phyloP scores from a whole-genome alignment of 2,797 vertebrate genomes.

The Denticeps clupeoides region DNA sequence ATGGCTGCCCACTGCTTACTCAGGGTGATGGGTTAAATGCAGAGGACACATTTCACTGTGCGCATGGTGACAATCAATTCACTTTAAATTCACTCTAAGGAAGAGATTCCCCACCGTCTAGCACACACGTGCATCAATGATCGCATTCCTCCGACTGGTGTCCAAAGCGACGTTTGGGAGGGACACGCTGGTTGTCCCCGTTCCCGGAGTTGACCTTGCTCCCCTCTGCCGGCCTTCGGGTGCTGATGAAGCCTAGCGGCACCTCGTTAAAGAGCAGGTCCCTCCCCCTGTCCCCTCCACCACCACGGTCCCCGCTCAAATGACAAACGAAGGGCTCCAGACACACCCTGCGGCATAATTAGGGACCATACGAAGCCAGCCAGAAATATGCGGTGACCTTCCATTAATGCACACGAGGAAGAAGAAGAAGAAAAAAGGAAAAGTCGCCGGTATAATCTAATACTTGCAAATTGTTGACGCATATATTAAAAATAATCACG shows the following conservation, averaged over 20 bases:
- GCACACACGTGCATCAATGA: too few species aligned
- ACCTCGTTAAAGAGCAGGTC: conserved; percentile 11
- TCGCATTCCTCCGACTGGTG: too few species aligned
- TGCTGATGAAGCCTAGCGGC: conserved; percentile 5
- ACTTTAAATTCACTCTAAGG: too few species aligned
- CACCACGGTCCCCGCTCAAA: conserved; percentile 14
- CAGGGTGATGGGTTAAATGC: too few species aligned
- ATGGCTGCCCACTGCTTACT: too few species aligned
- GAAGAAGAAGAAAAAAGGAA: too few species aligned
- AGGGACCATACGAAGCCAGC: conserved; percentile 23
- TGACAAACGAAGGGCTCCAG: conserved; percentile 28
- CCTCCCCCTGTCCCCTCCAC: conserved; percentile 2
- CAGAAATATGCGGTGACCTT: conserved; percentile 25
- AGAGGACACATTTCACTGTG: too few species aligned
- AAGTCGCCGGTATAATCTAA: conserved; percentile 24
- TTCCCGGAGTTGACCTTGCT: too few species aligned
- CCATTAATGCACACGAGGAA: conserved; percentile 1
- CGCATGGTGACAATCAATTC: too few species aligned
- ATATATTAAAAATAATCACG: conserved; percentile 33
- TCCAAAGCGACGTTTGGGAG: too few species aligned
- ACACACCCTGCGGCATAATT: conserved; percentile 25
- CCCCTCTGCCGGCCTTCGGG: conserved; percentile 10
- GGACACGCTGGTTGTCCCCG: too few species aligned
- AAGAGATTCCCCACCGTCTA: too few species aligned
- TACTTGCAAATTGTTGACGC: conserved; percentile 30